Percentiles rank a stretch among this genome's conserved stretches.
Conservation (phyloP, 2,797 vertebrate genomes). For the Nannoperca obscura region DNA sequence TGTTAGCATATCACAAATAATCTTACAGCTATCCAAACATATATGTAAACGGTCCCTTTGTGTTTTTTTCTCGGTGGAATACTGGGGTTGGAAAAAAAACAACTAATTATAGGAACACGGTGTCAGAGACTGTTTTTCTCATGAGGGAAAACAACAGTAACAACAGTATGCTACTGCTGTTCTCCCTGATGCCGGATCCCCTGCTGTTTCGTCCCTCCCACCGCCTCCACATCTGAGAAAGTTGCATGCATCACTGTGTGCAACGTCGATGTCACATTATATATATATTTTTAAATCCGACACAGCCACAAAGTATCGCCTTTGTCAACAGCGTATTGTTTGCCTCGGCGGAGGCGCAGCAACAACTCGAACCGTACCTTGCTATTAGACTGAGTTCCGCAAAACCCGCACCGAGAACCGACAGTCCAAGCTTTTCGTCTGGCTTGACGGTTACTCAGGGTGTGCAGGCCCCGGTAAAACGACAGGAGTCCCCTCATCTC, state of each 20-base stretch:
- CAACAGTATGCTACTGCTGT: conserved; percentile 36
- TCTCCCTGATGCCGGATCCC: conserved; percentile 21
- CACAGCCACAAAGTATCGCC: not conserved
- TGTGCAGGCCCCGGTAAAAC: conserved; percentile 71
- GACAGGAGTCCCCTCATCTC: conserved; percentile 79
- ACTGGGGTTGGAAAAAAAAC: not conserved
- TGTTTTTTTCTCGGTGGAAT: not conserved
- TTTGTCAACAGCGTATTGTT: conserved; percentile 22
- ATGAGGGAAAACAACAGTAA: not conserved
- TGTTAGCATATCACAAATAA: not conserved
- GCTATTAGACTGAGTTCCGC: conserved; percentile 76
- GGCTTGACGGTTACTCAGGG: conserved; percentile 70
- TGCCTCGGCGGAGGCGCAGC: conserved; percentile 20
- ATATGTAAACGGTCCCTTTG: not conserved
- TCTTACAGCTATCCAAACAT: not conserved
- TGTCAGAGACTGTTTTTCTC: conserved; percentile 27
- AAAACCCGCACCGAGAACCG: conserved; percentile 79
- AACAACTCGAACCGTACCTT: conserved; percentile 74
- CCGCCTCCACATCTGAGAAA: conserved; percentile 43
- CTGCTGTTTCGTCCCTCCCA: conserved; percentile 10
- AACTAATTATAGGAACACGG: conserved; percentile 12
- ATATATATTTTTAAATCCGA: not conserved
- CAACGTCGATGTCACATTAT: not conserved
- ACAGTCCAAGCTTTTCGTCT: conserved; percentile 65
- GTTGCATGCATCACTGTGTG: conserved; percentile 39